Base-by-base conservation (phyloP, 2,797 vertebrate species). In the Orientallactaga sibirica region DNA sequence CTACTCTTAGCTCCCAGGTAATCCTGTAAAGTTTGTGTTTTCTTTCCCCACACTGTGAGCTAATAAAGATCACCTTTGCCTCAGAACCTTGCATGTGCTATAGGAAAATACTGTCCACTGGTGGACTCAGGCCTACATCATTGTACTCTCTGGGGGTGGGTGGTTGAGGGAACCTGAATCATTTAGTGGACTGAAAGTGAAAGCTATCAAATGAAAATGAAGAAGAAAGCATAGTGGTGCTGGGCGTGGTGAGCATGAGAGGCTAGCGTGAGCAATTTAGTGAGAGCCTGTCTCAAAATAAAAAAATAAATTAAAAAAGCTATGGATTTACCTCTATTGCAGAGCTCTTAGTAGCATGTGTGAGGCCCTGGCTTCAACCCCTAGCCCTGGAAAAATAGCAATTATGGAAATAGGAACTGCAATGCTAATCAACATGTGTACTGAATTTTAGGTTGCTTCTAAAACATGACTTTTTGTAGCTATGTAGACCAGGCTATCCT, bases 391-490 rank as follows among this genome's bases (percentile, higher is more conserved):
- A 43, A 74, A 43, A 16, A 68, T 55, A 68, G n/a, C 22, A 7
- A 15, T 52, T 41, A 74, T n/a, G 2, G 62, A 83, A 85, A 62
- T 18, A 37, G 14, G 75, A 70, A 84, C 91, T 62, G 14, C 61
- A 89, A 33, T 0, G 15, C n/a, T 29, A 71, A 27, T 92, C n/a
- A 61, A 14, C 22, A 64, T 14, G n/a, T 48, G 52, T 27, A 33
- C 19, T 77, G 64, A 80, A 73, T 93, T 90, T 67, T 68, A 64
- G 85, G n/a, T 77, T 82, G 52, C 20, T 90, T 93, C 29, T 58
- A 70, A 86, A 91, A 67, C 0, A 0, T 58, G 11, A 11, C 41
- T 24, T 79, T 33, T 79, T n/a, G 70, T 52, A 73, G 1, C 14
- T 88, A 7, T 27, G 43, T 67, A 88, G 85, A 29, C 58, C 29